Conservation (phyloP, 2,888 invertebrate species). For the Trichogramma evanescens region DNA sequence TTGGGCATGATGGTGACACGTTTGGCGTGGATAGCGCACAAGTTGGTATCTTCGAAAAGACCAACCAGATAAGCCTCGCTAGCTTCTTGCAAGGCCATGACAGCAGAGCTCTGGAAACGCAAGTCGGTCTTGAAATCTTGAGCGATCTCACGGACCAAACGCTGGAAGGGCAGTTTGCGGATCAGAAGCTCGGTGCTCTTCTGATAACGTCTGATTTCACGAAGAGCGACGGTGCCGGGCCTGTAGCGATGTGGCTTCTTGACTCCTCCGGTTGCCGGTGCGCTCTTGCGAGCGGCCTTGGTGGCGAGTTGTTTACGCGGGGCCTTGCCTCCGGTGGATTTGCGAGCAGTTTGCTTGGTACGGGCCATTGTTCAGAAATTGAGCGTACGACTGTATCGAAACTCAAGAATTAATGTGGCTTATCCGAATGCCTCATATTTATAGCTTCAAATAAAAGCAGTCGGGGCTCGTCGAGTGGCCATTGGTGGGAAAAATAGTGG, state of each 20-base stretch:
- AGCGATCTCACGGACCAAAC: slow-evolving; percentile 5
- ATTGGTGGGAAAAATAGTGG: neutral
- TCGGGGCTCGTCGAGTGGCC: neutral
- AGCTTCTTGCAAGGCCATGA: slow-evolving; percentile 5
- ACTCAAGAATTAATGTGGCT: too few relatives aligned
- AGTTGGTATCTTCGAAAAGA: slow-evolving; percentile 8
- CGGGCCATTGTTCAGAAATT: neutral
- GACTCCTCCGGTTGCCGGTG: slow-evolving; percentile 5
- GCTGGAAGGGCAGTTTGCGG: slow-evolving; percentile 8
- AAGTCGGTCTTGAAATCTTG: slow-evolving; percentile 8
- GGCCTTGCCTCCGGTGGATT: slow-evolving; percentile 7
- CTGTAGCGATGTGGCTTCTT: slow-evolving; percentile 10
- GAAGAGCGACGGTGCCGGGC: slow-evolving; percentile 7
- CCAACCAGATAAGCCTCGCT: slow-evolving; percentile 11
- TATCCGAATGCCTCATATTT: too few relatives aligned
- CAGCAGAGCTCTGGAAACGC: slow-evolving; percentile 7
- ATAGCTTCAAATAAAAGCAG: neutral
- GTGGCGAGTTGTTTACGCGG: neutral
- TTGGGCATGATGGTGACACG: slow-evolving; percentile 7
- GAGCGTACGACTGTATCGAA: too few relatives aligned
- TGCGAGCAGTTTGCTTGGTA: slow-evolving; percentile 8
- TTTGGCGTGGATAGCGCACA: slow-evolving; percentile 8
- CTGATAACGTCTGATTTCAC: slow-evolving; percentile 5
- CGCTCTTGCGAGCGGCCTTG: slow-evolving; percentile 4
- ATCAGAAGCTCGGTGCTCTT: slow-evolving; percentile 6